These are phyloP conservation scores for Oryzias javanicus DNA, from an alignment of 2,113 vertebrate genomes.

Conservation along the genomic window DNA sequence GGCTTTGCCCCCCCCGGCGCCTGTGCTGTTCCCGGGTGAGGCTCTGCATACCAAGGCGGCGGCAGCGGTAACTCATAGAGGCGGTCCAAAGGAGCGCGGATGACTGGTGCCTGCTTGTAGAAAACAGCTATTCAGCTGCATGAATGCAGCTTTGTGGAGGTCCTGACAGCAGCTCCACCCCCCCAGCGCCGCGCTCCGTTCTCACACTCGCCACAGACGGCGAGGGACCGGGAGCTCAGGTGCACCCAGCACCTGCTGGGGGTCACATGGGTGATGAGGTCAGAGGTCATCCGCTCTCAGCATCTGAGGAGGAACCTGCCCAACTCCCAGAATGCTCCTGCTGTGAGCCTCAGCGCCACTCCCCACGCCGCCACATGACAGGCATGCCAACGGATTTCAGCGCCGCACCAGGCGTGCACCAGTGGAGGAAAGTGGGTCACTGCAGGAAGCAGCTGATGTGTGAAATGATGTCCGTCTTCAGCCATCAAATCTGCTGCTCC, in stretches of 20 bases:
- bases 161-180: constrained; percentile 62
- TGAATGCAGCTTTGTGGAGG: constrained; percentile 79
- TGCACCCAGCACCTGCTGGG: constrained; percentile 4
- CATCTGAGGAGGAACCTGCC: neutral
- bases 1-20: constrained; percentile 21
- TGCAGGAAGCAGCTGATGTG: neutral
- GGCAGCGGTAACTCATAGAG: constrained; percentile 64
- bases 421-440: neutral
- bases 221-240: neutral
- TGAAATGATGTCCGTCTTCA: constrained; percentile 1
- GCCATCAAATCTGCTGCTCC: fast-evolving
- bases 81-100: constrained; percentile 50
- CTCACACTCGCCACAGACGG: constrained; percentile 47
- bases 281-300: neutral
- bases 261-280: no score
- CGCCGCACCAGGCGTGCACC: constrained; percentile 9
- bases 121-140: constrained; percentile 75
- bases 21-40: constrained; percentile 49
- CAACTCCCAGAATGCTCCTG: neutral
- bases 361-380: neutral
- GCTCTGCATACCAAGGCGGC: constrained; percentile 62
- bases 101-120: constrained; percentile 53
- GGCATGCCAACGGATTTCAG: neutral
- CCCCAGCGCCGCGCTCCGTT: constrained; percentile 62
- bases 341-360: neutral